A percentile compares a stretch with the other conserved stretches of the same genome.
Evolutionary conservation across 2,888 invertebrate genomes (phyloP).

Genomic region (Sphaerophoria taeniata): DNA sequence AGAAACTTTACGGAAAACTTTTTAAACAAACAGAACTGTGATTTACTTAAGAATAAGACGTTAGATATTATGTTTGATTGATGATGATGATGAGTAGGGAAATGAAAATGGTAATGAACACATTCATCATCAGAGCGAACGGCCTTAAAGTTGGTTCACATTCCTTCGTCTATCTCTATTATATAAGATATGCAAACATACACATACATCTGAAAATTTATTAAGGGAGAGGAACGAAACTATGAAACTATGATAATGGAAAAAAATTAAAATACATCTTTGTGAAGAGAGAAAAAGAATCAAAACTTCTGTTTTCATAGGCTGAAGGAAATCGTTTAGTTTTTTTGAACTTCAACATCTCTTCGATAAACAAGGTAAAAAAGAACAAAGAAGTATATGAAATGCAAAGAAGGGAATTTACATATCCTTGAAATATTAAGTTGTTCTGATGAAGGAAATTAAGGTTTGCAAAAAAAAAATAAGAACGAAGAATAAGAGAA

Average conservation of each 20-base stretch:
- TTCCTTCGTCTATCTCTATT: not conserved
- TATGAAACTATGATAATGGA: not conserved
- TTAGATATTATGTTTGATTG: conserved; percentile 71
- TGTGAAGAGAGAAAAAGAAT: conserved; percentile 1
- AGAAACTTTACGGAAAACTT: conserved; percentile 66
- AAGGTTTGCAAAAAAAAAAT: conserved; percentile 1
- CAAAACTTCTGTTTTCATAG: conserved; percentile 53
- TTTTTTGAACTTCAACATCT: conserved; percentile 51
- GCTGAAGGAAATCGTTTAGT: conserved; percentile 50
- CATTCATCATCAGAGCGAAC: conserved; percentile 61
- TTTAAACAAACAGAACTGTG: conserved; percentile 66
- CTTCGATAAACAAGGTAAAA: conserved; percentile 3
- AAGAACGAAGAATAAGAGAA: not conserved
- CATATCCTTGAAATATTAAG: conserved; percentile 65
- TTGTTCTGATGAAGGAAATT: conserved; percentile 59
- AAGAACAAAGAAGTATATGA: conserved; percentile 17
- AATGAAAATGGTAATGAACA: conserved; percentile 68
- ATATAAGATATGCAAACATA: too few relatives aligned
- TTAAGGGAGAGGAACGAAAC: too few relatives aligned
- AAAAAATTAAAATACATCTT: not conserved
- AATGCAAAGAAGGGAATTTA: conserved; percentile 31
- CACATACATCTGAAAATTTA: not conserved
- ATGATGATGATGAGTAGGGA: conserved; percentile 66
- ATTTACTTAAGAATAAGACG: conserved; percentile 68
- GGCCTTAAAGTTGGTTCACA: conserved; percentile 44